phyloP scores from a whole-genome alignment of 2,797 vertebrate species.

The Argentina silus region DNA sequence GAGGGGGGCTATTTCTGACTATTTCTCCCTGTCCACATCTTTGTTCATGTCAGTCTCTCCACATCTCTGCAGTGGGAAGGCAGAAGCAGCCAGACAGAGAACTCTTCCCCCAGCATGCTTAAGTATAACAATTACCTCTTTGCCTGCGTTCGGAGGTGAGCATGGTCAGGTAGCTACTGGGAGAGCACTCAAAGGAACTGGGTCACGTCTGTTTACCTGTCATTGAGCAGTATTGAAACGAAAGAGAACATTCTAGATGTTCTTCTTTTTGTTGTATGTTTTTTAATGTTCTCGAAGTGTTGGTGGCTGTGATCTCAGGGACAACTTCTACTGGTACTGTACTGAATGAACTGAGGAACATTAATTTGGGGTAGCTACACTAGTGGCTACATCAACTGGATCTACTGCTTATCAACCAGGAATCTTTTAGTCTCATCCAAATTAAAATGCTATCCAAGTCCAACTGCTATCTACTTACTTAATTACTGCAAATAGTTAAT shows the following conservation, averaged over 20 bases:
- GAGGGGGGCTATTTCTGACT: background rate
- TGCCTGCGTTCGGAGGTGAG: slow-evolving; percentile 40
- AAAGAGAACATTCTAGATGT: no score
- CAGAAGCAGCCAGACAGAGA: slow-evolving; percentile 23
- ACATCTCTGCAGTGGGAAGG: slow-evolving; percentile 26
- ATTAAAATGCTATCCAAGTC: no score
- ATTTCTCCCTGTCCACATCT: background rate
- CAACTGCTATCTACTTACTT: no score
- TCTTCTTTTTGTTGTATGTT: no score
- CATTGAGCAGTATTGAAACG: background rate
- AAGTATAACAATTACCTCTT: slow-evolving; percentile 64
- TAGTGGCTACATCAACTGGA: no score
- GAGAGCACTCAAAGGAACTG: slow-evolving; percentile 9
- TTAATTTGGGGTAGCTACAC: no score
- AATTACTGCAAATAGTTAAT: no score
- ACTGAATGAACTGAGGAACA: no score
- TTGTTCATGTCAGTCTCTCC: slow-evolving; percentile 26
- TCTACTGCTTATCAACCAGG: no score
- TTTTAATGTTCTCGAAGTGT: no score
- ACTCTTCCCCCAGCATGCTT: slow-evolving; percentile 30
- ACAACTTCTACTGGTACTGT: no score
- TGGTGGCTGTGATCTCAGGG: background rate
- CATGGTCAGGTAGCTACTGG: slow-evolving; percentile 22
- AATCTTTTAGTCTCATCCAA: no score
- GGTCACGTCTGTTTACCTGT: background rate